These are phyloP conservation scores for Nomia melanderi DNA, from an alignment of 1,140 invertebrate species.

Conservation along the genomic window DNA sequence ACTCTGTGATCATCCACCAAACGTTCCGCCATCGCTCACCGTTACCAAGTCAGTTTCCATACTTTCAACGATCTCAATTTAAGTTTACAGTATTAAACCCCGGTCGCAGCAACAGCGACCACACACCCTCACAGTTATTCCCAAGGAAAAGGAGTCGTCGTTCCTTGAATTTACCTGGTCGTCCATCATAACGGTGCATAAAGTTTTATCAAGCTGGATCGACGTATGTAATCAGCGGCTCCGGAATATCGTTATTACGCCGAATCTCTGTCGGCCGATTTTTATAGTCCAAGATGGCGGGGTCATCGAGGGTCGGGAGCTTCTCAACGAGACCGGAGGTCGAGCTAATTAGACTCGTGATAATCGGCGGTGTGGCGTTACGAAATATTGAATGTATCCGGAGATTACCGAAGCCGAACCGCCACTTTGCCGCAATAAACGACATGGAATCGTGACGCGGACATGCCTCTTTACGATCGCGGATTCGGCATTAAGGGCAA, in stretches of 20 bases:
- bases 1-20: too few species aligned
- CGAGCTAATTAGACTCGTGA: constrained; percentile 41
- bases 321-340: background rate
- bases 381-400: constrained; percentile 44
- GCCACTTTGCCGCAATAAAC: constrained; percentile 47
- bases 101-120: too few species aligned
- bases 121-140: too few species aligned
- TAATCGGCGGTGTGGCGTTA: constrained; percentile 34
- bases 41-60: too few species aligned
- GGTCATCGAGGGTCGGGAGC: background rate
- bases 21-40: too few species aligned
- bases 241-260: constrained; percentile 2
- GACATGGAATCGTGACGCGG: constrained; percentile 49
- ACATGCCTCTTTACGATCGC: constrained; percentile 28
- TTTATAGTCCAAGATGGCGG: background rate
- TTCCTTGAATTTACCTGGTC: background rate
- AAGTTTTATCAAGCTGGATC: background rate
- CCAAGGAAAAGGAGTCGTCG: background rate
- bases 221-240: background rate
- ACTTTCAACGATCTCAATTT: too few species aligned
- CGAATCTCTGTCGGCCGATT: constrained; percentile 3
- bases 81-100: too few species aligned
- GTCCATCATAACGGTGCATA: background rate
- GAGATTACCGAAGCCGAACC: constrained; percentile 10
- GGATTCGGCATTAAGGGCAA: constrained; percentile 54